Percentiles rank a stretch among this genome's conserved stretches.
phyloP scores from a whole-genome alignment of 2,797 vertebrate genomes.

The Microhierax caerulescens region DNA sequence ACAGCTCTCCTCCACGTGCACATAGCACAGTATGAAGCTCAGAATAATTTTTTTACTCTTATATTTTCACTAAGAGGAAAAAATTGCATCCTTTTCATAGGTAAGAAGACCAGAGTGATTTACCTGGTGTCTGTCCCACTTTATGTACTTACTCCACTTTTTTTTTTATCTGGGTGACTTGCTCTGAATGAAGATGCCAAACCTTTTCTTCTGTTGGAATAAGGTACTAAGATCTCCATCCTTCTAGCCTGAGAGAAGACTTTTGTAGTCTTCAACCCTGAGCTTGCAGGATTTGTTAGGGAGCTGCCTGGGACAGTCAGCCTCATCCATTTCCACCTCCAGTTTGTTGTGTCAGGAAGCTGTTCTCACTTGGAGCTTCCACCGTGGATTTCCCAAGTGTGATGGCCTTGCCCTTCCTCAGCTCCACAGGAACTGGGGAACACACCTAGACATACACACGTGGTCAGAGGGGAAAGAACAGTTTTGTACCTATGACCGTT shows the following conservation, averaged over 20 bases:
- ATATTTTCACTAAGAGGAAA: not conserved
- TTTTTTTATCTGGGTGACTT: not conserved
- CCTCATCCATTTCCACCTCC: not conserved
- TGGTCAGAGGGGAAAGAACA: not conserved
- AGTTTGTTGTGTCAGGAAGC: rapidly evolving
- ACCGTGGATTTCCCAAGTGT: not conserved
- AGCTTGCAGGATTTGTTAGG: not conserved
- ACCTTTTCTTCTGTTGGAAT: not conserved
- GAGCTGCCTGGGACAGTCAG: not conserved
- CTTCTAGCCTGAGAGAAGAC: not conserved
- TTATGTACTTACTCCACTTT: not conserved
- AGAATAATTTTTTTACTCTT: not conserved
- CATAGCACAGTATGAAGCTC: not conserved
- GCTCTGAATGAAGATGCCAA: not conserved
- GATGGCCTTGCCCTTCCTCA: not conserved
- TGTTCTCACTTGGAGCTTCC: not conserved
- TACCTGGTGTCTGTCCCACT: not conserved
- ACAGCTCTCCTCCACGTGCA: rapidly evolving
- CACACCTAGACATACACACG: not conserved
- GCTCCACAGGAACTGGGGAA: rapidly evolving
- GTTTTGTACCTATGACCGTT: not conserved
- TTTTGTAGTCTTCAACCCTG: not conserved
- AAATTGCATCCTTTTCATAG: not conserved
- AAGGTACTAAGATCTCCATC: not conserved
- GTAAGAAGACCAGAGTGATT: not conserved